Percentiles rank a stretch among this genome's conserved stretches.
Evolutionary conservation across 2,797 vertebrate genomes (phyloP).

Genomic region (Sus cebifrons): DNA sequence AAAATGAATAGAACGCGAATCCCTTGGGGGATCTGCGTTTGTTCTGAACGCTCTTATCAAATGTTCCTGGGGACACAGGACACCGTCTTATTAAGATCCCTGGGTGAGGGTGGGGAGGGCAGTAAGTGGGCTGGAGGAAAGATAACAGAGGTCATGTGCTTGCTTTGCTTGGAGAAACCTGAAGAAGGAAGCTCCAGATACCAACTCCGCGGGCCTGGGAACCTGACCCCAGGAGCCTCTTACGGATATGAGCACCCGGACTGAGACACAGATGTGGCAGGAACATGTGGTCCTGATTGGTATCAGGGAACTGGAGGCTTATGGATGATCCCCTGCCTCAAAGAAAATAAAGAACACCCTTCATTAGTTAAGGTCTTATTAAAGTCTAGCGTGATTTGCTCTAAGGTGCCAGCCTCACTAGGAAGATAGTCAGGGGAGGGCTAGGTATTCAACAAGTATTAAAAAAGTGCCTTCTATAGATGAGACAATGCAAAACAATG

Average conservation of each 20-base stretch:
- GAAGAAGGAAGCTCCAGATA: neutral
- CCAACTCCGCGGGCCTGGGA: neutral
- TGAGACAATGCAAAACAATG: neutral
- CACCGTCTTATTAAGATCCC: neutral
- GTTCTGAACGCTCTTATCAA: constrained; percentile 9
- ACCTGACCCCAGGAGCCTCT: constrained; percentile 29
- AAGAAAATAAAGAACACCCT: constrained; percentile 49
- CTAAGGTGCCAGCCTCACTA: neutral
- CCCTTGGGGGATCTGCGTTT: neutral
- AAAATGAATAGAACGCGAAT: constrained; percentile 15
- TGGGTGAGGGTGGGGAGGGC: neutral
- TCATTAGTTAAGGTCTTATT: constrained; percentile 43
- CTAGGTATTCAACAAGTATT: neutral
- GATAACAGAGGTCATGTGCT: neutral
- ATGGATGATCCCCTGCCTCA: constrained; percentile 66
- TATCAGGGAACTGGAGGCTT: constrained; percentile 71
- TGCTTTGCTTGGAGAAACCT: constrained; percentile 16
- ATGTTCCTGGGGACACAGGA: constrained; percentile 24
- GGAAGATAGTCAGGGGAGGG: neutral
- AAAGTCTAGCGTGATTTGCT: constrained; percentile 33
- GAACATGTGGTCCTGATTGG: constrained; percentile 67
- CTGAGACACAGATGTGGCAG: neutral
- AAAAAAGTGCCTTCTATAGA: neutral
- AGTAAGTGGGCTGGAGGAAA: neutral
- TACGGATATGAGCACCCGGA: neutral